Base-by-base conservation (phyloP, 2,888 invertebrate genomes). In the Andrena hattorfiana region DNA sequence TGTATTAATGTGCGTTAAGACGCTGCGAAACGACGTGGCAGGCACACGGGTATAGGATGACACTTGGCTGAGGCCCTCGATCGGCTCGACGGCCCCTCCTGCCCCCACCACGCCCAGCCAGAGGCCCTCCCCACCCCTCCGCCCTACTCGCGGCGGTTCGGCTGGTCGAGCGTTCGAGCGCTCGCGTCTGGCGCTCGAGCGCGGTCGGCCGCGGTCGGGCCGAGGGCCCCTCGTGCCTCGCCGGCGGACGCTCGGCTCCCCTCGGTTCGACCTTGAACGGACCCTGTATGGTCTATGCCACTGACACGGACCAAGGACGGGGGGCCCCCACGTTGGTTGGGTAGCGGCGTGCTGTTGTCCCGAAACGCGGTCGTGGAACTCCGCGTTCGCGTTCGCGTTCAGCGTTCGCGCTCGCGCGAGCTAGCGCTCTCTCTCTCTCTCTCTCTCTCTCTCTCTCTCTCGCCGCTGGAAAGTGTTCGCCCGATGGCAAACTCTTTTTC, bases 251-350 rank as follows among this genome's bases (percentile, higher is more conserved):
- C 87, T 93, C 91, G 91, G 89, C 62, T 79, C 68, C 76, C 73
- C 81, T 86, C 89, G 91, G 88, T 88, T 91, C 94, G 94, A 94
- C 94, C 94, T 94, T 94, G 94, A 94, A 93, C 93, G 90, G 90
- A 92, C 93, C 93, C 94, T 94, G 93, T 93, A 93, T 94, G 92
- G 92, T 93, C 93, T 93, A 94, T 94, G 94, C 94, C 94, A 94
- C 94, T 94, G 94, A 94, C 94, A 94, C 94, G 94, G 93, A 93
- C 93, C 94, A 94, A 94, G 94, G 94, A 93, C 94, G 93, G 91
- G 86, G 83, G 87, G 89, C 82, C 87, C 88, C 85, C 86, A 84
- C 87, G 86, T 76, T 81, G 83, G 86, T 88, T 89, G 89, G 89
- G 91, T 89, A 89, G 88, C 90, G 91, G 87, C 90, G 89, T 90